Conservation (phyloP, 2,797 vertebrate species). For the Falco naumanni region DNA sequence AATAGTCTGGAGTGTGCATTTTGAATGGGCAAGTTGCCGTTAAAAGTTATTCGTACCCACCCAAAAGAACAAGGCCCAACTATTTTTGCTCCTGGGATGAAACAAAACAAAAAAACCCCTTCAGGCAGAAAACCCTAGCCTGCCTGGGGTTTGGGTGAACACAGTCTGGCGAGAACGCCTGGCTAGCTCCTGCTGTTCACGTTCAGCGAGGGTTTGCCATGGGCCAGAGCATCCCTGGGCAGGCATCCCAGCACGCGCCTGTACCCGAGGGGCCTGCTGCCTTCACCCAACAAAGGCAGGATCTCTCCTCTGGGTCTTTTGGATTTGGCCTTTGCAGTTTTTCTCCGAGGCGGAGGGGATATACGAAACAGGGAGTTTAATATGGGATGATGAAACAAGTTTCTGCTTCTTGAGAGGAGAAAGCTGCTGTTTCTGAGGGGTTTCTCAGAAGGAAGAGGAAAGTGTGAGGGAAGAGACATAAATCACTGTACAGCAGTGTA, state of each 20-base stretch:
- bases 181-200: no score
- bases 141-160: not conserved
- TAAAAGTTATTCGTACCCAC: not conserved
- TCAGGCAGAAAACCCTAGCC: not conserved
- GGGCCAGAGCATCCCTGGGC: not conserved
- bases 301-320: not conserved
- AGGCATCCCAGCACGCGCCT: not conserved
- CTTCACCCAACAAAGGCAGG: not conserved
- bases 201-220: rapidly evolving
- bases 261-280: not conserved
- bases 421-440: not conserved
- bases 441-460: not conserved
- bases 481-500: not conserved
- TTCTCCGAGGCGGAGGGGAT: not conserved
- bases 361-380: not conserved
- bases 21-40: constrained; percentile 15
- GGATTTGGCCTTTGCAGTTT: rapidly evolving
- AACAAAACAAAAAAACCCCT: not conserved
- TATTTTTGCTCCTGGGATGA: constrained; percentile 35
- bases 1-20: constrained; percentile 41
- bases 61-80: constrained; percentile 43
- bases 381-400: not conserved
- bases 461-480: not conserved
- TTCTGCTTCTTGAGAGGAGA: not conserved
- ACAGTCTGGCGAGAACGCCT: rapidly evolving